phyloP scores from a whole-genome alignment of 2,113 vertebrate species.

The Psophia crepitans region DNA sequence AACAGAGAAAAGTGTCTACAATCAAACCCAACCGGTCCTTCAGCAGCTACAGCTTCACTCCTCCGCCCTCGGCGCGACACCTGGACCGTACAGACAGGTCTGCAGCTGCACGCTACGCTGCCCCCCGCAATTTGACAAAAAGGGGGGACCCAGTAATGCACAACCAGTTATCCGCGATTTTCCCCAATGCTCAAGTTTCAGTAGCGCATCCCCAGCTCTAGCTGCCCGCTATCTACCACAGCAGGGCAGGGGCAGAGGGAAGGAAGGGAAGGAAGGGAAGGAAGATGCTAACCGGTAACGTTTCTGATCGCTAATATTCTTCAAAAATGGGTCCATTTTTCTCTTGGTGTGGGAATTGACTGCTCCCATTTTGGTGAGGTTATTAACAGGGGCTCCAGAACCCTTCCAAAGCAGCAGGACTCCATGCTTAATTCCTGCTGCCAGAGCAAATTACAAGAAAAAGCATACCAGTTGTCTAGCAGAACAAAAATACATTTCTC shows the following conservation, averaged over 20 bases:
- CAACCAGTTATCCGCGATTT: background rate
- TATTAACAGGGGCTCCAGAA: background rate
- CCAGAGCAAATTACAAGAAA: background rate
- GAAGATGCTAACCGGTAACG: background rate
- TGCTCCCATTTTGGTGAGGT: background rate
- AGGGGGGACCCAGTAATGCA: background rate
- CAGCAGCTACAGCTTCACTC: background rate
- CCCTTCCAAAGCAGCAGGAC: background rate
- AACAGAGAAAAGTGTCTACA: background rate
- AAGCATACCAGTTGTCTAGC: background rate
- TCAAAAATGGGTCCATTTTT: too few relatives aligned
- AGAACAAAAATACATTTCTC: background rate
- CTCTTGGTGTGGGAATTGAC: background rate
- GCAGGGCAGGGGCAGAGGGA: background rate
- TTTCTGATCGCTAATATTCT: background rate
- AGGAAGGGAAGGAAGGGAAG: too few relatives aligned
- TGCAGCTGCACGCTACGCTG: background rate
- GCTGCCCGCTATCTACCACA: background rate
- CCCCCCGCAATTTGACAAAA: background rate
- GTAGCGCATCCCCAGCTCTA: background rate
- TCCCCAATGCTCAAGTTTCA: background rate
- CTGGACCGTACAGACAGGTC: background rate
- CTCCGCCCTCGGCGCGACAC: rapidly evolving
- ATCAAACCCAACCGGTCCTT: background rate
- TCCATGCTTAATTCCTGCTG: background rate